Evolutionary conservation across 2,888 invertebrate species (phyloP).

Genomic region (Choristoneura rosaceana): DNA sequence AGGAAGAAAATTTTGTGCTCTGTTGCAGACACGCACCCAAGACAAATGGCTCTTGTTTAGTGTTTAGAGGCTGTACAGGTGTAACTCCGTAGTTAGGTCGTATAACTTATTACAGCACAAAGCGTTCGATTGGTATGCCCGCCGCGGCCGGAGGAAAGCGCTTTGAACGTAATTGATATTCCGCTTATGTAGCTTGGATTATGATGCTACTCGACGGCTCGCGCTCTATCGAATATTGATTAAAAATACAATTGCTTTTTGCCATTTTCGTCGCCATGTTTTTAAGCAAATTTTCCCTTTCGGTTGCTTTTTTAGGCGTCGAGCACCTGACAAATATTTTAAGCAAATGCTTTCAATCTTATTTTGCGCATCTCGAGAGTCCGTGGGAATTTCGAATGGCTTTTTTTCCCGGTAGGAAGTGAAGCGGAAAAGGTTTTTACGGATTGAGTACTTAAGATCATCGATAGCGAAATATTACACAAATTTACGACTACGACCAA

Average conservation of each 20-base stretch:
- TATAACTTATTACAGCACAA: neutral
- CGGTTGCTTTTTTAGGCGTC: conserved; percentile 18
- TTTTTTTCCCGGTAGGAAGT: neutral
- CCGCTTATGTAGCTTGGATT: conserved; percentile 30
- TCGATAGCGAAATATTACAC: neutral
- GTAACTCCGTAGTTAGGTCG: neutral
- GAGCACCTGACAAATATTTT: conserved; percentile 3
- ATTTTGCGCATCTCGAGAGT: neutral
- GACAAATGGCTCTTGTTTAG: neutral
- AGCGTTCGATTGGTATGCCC: conserved; percentile 6
- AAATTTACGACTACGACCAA: neutral
- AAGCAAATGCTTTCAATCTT: neutral
- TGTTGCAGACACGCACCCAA: too few relatives aligned
- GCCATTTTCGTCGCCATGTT: conserved; percentile 21
- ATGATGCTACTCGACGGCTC: conserved; percentile 28
- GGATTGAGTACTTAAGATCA: neutral
- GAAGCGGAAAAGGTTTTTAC: neutral
- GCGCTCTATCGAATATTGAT: conserved; percentile 41
- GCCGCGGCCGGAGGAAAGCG: neutral
- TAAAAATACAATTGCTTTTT: conserved; percentile 35
- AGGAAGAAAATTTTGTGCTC: too few relatives aligned
- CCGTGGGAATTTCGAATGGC: neutral
- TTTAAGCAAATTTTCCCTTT: conserved; percentile 30
- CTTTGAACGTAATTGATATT: conserved; percentile 36
- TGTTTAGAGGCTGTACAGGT: neutral